Conservation (phyloP, 2,888 invertebrate species). For the Drosophila dives region DNA sequence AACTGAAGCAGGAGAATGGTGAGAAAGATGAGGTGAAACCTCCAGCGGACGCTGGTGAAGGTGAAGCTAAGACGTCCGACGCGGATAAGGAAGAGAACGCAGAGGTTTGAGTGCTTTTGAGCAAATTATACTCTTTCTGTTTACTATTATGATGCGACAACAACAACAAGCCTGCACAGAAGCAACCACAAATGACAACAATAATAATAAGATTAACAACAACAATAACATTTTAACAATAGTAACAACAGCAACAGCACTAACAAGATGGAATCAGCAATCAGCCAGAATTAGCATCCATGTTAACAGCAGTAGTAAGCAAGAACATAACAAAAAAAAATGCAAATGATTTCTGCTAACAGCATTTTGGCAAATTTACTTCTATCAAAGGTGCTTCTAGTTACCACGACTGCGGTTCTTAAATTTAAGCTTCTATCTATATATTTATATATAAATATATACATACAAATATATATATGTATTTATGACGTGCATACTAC, state of each 20-base stretch:
- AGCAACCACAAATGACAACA: constrained; percentile 55
- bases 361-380: constrained; percentile 47
- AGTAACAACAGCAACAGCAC: constrained; percentile 49
- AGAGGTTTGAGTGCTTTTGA: constrained; percentile 67
- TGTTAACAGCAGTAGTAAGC: constrained; percentile 63
- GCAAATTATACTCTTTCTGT: constrained; percentile 68
- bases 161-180: constrained; percentile 61
- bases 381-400: constrained; percentile 46
- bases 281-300: constrained; percentile 26
- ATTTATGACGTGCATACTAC: constrained; percentile 51
- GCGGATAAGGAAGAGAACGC: constrained; percentile 46
- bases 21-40: constrained; percentile 55
- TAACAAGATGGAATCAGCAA: constrained; percentile 42
- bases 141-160: constrained; percentile 66
- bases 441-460: constrained; percentile 37
- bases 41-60: constrained; percentile 40
- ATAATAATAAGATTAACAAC: constrained; percentile 38
- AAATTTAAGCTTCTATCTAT: constrained; percentile 60
- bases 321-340: constrained; percentile 43
- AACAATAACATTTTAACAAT: constrained; percentile 40
- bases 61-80: constrained; percentile 23
- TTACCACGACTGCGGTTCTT: constrained; percentile 70
- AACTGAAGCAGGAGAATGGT: constrained; percentile 82
- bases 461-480: constrained; percentile 30
- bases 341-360: constrained; percentile 60